Base-by-base conservation (phyloP, 2,888 invertebrate genomes). In the Stenotaenia linearis region DNA sequence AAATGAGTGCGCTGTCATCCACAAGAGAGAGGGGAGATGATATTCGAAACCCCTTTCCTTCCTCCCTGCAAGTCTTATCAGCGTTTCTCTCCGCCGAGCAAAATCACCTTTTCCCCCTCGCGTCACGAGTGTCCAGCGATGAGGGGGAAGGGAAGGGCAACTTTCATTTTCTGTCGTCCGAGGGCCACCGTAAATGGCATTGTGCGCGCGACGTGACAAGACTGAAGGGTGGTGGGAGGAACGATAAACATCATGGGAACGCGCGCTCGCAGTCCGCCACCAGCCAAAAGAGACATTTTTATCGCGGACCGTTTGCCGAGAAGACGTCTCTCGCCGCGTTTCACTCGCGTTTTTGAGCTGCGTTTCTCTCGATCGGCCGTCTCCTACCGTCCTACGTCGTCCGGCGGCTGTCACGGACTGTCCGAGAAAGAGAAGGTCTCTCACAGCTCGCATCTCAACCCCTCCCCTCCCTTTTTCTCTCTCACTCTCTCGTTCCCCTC, bases 181-280 rank as follows among this genome's bases (percentile, higher is more conserved):
- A 50, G 50, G 18, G 18, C 50, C 50, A 50, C 50, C 50, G 50
- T 50, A 50, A 50, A 50, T 50, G 50, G 50, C 50, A 50, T 50
- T 50, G 50, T 50, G 50, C 18, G n/a, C 35, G 76, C 30, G 76
- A 76, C 76, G 76, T 76, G 76, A 76, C 76, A 76, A 76, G 76
- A 76, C 76, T 76, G 76, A 76, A 37, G 50, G 50, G 50, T 50
- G 50, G 50, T 50, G 50, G 50, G 50, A 50, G 50, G 50, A 50
- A 50, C 50, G 50, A 50, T 50, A 50, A 50, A 50, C 50, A 50
- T 50, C 50, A 50, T 50, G 50, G 50, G 50, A 50, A 21, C 2
- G 50, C 50, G 50, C 50, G 50, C 50, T 21, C 7, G 50, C 50
- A 15, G 50, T 50, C 50, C 50, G 50, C 50, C 50, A 50, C 50